These are phyloP conservation scores for Rhinopomastus cyanomelas DNA, from an alignment of 2,113 vertebrate genomes.

Conservation along the genomic window DNA sequence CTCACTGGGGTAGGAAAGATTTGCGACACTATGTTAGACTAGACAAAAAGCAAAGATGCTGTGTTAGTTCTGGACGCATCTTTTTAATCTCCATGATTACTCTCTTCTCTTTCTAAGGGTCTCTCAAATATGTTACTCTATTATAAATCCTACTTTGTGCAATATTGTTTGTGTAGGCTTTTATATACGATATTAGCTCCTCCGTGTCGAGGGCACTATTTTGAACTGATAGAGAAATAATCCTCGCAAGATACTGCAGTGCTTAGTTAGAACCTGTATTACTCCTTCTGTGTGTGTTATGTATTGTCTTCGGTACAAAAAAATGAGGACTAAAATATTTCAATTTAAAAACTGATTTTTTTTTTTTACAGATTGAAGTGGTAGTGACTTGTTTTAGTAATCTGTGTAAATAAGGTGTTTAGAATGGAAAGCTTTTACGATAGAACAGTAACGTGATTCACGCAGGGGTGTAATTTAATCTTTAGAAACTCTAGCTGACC, in stretches of 20 bases:
- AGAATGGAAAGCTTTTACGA: constrained; percentile 76
- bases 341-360: constrained; percentile 78
- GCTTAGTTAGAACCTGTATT: constrained; percentile 84
- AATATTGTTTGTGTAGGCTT: constrained; percentile 85
- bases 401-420: constrained; percentile 86
- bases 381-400: constrained; percentile 80
- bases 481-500: constrained; percentile 76
- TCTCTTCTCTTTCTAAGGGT: constrained; percentile 79
- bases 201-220: constrained; percentile 81
- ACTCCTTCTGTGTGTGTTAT: constrained; percentile 82
- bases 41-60: constrained; percentile 78
- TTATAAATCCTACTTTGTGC: constrained; percentile 86
- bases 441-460: constrained; percentile 77
- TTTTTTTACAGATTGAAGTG: constrained; percentile 83
- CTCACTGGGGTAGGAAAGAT: constrained; percentile 71
- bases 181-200: constrained; percentile 82
- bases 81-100: constrained; percentile 78
- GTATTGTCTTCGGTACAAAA: constrained; percentile 79
- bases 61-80: constrained; percentile 78
- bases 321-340: constrained; percentile 81
- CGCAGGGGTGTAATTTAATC: constrained; percentile 79
- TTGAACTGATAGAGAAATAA: constrained; percentile 80
- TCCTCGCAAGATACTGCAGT: constrained; percentile 81
- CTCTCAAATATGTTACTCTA: constrained; percentile 82
- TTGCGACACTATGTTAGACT: constrained; percentile 77